phyloP scores from a whole-genome alignment of 2,113 vertebrate species.

The Tyrannus savana region DNA sequence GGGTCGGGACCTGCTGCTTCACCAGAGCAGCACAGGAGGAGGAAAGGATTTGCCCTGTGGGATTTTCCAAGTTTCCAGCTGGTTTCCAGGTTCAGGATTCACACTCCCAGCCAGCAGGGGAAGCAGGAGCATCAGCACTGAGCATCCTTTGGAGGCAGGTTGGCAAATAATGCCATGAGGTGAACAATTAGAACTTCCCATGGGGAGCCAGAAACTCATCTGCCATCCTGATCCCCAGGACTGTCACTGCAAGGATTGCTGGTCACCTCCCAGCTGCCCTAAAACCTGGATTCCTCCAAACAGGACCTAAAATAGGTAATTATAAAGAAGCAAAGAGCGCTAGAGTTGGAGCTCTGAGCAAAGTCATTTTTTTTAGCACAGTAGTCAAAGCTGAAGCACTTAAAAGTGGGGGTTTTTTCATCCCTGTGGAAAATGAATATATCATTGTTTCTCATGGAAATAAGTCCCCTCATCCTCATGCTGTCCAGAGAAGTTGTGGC shows the following conservation, averaged over 20 bases:
- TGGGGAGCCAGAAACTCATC: background rate
- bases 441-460: background rate
- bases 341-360: background rate
- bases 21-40: background rate
- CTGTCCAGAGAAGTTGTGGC: background rate
- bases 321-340: background rate
- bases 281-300: background rate
- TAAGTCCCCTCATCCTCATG: background rate
- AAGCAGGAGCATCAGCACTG: background rate
- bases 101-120: background rate
- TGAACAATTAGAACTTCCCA: background rate
- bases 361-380: background rate
- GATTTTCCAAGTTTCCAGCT: background rate
- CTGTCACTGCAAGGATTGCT: background rate
- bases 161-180: fast-evolving
- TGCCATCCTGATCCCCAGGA: background rate
- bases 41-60: background rate
- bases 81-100: background rate
- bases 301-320: background rate
- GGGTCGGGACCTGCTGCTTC: background rate
- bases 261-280: background rate
- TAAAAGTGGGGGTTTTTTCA: background rate
- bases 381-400: background rate
- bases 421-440: background rate
- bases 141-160: fast-evolving